Conservation (phyloP, 2,113 vertebrate genomes). For the Actinemys pallida region DNA sequence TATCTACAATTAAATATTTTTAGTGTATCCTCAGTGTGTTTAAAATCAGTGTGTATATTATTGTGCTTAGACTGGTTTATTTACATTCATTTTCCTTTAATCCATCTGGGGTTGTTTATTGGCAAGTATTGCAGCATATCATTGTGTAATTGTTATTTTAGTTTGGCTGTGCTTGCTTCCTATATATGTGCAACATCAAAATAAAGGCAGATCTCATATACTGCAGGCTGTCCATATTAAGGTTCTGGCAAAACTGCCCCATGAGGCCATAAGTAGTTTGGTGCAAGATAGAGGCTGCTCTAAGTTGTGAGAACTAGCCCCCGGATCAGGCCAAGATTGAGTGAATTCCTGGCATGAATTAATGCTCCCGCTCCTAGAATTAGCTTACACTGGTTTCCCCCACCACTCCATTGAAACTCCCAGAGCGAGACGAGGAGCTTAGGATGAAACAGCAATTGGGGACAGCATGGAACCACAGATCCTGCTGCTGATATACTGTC, state of each 20-base stretch:
- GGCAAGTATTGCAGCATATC: background rate
- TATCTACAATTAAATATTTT: background rate
- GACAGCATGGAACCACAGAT: background rate
- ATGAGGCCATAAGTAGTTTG: background rate
- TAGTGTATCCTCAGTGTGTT: conserved; percentile 9
- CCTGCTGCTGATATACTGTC: background rate
- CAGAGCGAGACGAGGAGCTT: too few relatives aligned
- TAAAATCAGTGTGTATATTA: conserved; percentile 27
- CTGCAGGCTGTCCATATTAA: background rate
- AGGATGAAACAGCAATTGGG: background rate
- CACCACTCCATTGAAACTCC: background rate
- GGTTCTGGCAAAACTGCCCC: background rate
- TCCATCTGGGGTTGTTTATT: conserved; percentile 43
- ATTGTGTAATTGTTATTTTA: background rate
- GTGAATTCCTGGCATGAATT: background rate
- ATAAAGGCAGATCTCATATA: background rate
- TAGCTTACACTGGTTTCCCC: background rate
- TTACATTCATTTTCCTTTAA: conserved; percentile 41
- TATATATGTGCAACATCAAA: background rate
- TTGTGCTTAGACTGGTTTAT: conserved; percentile 32
- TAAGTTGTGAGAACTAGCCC: background rate
- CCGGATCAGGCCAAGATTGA: background rate
- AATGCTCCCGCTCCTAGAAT: background rate
- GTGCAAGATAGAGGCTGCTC: background rate
- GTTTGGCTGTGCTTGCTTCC: background rate